These are phyloP conservation scores for Apostichopus californicus DNA, from an alignment of 35 echinoderm and acorn worm genomes.

Conservation along the genomic window DNA sequence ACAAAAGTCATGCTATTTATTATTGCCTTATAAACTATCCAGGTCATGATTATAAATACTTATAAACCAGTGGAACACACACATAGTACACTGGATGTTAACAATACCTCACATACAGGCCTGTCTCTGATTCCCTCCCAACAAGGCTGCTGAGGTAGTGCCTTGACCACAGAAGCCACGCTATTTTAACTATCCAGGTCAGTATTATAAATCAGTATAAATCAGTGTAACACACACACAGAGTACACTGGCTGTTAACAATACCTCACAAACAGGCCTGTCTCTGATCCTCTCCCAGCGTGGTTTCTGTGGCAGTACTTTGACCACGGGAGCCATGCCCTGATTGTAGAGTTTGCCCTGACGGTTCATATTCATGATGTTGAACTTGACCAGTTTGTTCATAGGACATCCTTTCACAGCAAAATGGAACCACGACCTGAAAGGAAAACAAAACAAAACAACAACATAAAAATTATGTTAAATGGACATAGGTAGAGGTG, in stretches of 20 bases:
- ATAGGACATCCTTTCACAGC: conserved; percentile 93
- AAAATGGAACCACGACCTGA: conserved; percentile 97
- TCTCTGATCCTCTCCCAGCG: conserved; percentile 91
- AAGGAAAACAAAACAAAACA: not conserved
- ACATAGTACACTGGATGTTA: too few relatives aligned
- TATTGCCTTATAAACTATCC: too few relatives aligned
- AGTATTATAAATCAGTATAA: too few relatives aligned
- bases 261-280: conserved; percentile 85
- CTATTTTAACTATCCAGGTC: too few relatives aligned
- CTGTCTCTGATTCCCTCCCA: conserved; percentile 88
- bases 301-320: conserved; percentile 93
- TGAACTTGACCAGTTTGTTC: conserved; percentile 92
- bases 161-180: conserved; percentile 87
- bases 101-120: conserved; percentile 83
- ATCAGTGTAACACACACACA: too few relatives aligned
- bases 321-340: conserved; percentile 90
- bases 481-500: too few relatives aligned
- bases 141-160: conserved; percentile 86
- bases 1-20: conserved; percentile 80
- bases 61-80: too few relatives aligned
- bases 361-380: conserved; percentile 98
- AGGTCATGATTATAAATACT: too few relatives aligned
- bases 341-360: conserved; percentile 98
- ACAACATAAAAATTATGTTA: too few relatives aligned
- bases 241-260: too few relatives aligned